These are phyloP conservation scores for Pinctada fucata DNA, from an alignment of 2,888 invertebrate genomes.

Conservation along the genomic window DNA sequence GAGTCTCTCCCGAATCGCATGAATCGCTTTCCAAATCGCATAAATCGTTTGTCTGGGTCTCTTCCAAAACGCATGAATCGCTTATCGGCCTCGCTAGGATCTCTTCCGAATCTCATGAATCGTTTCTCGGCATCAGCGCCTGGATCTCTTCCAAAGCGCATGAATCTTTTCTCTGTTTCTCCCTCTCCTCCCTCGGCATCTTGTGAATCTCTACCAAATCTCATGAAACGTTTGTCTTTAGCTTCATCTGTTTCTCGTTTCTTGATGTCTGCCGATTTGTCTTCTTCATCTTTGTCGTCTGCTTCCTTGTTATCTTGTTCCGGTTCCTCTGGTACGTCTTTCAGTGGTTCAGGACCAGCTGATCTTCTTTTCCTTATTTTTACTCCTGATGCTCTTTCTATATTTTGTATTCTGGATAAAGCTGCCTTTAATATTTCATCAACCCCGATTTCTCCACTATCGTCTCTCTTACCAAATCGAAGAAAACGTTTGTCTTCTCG, in stretches of 20 bases:
- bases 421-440: slow-evolving; percentile 54
- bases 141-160: slow-evolving; percentile 56
- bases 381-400: slow-evolving; percentile 48
- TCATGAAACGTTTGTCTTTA: slow-evolving; percentile 54
- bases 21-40: slow-evolving; percentile 66
- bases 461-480: slow-evolving; percentile 60
- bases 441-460: slow-evolving; percentile 30
- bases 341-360: slow-evolving; percentile 38
- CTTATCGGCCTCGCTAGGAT: slow-evolving; percentile 39
- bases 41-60: slow-evolving; percentile 58
- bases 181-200: slow-evolving; percentile 65
- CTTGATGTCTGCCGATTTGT: slow-evolving; percentile 48
- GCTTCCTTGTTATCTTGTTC: slow-evolving; percentile 31
- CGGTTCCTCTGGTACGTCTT: slow-evolving; percentile 35
- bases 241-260: slow-evolving; percentile 45
- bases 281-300: slow-evolving; percentile 20
- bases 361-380: slow-evolving; percentile 54
- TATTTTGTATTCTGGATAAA: slow-evolving; percentile 45
- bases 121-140: slow-evolving; percentile 49
- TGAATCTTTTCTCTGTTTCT: slow-evolving; percentile 56
- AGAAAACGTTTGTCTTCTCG: slow-evolving; percentile 66
- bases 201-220: slow-evolving; percentile 38
- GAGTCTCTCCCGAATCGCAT: slow-evolving; percentile 57
- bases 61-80: slow-evolving; percentile 51
- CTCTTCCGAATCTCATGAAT: slow-evolving; percentile 63